Conservation (phyloP, 2,888 invertebrate species). For the Drosophila atroscutellata region DNA sequence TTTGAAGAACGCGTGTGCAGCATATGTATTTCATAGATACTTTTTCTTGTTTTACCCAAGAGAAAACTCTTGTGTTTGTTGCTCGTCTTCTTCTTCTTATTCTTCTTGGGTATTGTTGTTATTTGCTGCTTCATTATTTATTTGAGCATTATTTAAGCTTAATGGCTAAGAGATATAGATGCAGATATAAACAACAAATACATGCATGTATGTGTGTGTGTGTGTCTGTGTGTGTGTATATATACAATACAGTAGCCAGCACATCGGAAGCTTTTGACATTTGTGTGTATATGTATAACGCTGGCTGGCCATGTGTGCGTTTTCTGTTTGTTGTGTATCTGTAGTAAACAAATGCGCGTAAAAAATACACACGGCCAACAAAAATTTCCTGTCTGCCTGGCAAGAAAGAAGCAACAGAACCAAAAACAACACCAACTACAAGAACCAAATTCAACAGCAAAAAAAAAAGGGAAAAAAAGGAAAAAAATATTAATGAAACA, state of each 20-base stretch:
- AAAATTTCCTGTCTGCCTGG: slow-evolving; percentile 42
- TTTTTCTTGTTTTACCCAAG: no score
- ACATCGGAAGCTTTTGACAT: slow-evolving; percentile 43
- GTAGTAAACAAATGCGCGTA: slow-evolving; percentile 77
- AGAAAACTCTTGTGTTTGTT: no score
- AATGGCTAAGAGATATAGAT: slow-evolving; percentile 42
- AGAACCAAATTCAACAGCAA: slow-evolving; percentile 17
- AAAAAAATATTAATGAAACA: slow-evolving; percentile 59
- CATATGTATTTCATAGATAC: slow-evolving; percentile 45
- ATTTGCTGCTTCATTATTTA: slow-evolving; percentile 54
- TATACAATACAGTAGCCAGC: slow-evolving; percentile 41
- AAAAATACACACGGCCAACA: slow-evolving; percentile 62
- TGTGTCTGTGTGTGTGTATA: neutral
- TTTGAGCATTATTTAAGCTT: slow-evolving; percentile 61
- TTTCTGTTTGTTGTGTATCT: slow-evolving; percentile 70
- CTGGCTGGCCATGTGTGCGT: slow-evolving; percentile 41
- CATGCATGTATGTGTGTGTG: neutral
- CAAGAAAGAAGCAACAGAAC: slow-evolving; percentile 26
- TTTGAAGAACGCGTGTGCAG: slow-evolving; percentile 51
- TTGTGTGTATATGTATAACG: slow-evolving; percentile 34
- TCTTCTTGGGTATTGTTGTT: slow-evolving; percentile 33
- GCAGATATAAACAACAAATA: slow-evolving; percentile 17
- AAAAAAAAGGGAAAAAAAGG: slow-evolving; percentile 6
- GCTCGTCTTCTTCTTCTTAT: neutral
- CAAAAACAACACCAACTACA: slow-evolving; percentile 19